Conservation (phyloP, 1,140 invertebrate genomes). For the Pseudomyrmex gracilis region DNA sequence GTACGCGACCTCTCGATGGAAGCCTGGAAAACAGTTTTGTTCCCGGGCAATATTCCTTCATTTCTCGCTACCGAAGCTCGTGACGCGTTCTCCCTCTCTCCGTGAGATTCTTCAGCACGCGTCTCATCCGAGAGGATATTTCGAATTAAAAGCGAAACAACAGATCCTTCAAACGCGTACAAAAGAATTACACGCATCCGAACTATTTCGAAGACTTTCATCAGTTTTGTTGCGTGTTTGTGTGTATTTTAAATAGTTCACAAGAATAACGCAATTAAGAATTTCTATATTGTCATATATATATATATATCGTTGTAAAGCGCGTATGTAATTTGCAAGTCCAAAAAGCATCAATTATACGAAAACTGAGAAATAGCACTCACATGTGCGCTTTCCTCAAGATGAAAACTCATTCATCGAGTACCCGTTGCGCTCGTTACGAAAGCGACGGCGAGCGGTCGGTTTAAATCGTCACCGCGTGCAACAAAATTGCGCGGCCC, state of each 20-base stretch:
- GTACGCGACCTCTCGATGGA: constrained; percentile 50
- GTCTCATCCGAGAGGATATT: constrained; percentile 8
- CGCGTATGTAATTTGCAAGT: not conserved
- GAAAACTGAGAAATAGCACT: not conserved
- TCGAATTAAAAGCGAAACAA: not conserved
- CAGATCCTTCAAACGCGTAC: not conserved
- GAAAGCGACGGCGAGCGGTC: constrained; percentile 32
- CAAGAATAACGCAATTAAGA: not conserved
- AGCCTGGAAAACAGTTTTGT: constrained; percentile 56
- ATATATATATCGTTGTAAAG: not conserved
- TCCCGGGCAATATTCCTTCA: constrained; percentile 58
- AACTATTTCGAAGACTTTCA: not conserved
- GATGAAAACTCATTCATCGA: constrained; percentile 60
- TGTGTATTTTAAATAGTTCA: not conserved
- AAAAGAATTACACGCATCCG: not conserved
- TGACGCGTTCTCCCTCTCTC: constrained; percentile 19
- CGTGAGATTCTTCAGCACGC: constrained; percentile 31
- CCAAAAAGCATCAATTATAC: not conserved
- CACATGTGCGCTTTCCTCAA: not conserved
- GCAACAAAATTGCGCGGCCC: constrained; percentile 75
- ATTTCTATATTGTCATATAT: too few species aligned
- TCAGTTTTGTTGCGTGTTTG: too few species aligned
- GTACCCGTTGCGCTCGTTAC: constrained; percentile 32
- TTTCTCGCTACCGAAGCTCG: constrained; percentile 57
- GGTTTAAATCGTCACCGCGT: constrained; percentile 77